phyloP scores from a whole-genome alignment of 2,888 invertebrate species.

The Chloroclysta siterata region DNA sequence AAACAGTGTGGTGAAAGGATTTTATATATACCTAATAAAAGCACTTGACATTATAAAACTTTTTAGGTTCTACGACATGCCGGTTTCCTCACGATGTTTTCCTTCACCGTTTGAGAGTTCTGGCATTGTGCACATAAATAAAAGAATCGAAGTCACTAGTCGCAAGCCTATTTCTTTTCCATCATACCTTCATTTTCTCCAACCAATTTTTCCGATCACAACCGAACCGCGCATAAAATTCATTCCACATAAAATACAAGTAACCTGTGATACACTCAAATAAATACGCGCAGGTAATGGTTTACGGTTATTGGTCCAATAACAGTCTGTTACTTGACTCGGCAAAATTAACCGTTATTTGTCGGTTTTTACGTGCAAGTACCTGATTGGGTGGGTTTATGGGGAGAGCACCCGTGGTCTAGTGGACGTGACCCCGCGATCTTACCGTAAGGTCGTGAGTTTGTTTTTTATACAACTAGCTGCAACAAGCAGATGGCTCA shows the following conservation, averaged over 20 bases:
- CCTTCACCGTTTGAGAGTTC: no score
- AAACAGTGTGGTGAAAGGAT: no score
- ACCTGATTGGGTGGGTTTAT: slow-evolving; percentile 42
- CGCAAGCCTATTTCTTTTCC: no score
- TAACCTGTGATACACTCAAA: background rate
- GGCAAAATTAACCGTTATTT: slow-evolving; percentile 44
- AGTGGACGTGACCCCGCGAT: no score
- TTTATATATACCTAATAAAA: no score
- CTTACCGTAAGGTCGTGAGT: background rate
- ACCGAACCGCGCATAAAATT: slow-evolving; percentile 23
- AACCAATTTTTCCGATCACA: slow-evolving; percentile 7
- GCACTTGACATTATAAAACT: no score
- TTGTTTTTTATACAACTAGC: background rate
- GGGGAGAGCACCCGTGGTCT: background rate
- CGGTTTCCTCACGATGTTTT: no score
- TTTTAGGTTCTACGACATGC: no score
- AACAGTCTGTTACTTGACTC: slow-evolving; percentile 47
- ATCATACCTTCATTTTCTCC: background rate
- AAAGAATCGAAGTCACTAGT: no score
- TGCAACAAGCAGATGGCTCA: no score
- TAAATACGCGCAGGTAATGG: slow-evolving; percentile 11
- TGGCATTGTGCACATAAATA: no score
- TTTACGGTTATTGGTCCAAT: slow-evolving; percentile 48
- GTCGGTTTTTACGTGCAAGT: slow-evolving; percentile 40
- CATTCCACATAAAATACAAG: slow-evolving; percentile 22